Evolutionary conservation across 2,797 vertebrate genomes (phyloP).

Genomic region (Pseudomugil gertrudae): DNA sequence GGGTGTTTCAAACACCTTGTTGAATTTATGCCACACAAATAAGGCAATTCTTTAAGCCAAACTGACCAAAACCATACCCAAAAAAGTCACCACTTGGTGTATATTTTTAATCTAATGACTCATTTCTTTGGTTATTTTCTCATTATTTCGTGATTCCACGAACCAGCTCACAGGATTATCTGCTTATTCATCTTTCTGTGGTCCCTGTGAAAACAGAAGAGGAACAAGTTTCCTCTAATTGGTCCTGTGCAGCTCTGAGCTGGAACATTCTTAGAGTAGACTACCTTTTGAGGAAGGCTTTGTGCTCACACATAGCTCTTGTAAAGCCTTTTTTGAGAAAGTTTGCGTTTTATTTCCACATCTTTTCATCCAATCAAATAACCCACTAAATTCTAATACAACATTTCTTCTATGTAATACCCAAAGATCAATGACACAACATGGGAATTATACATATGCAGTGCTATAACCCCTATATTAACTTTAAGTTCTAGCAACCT

Average conservation of each 20-base stretch:
- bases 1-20: too few species aligned
- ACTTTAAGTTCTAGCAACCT: conserved; percentile 37
- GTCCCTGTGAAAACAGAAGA: neutral
- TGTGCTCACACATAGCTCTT: too few species aligned
- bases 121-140: too few species aligned
- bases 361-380: neutral
- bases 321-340: too few species aligned
- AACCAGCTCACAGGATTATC: too few species aligned
- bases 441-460: conserved; percentile 41
- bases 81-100: too few species aligned
- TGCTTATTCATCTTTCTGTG: neutral
- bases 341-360: neutral
- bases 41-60: too few species aligned
- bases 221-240: neutral
- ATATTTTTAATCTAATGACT: too few species aligned
- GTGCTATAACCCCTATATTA: conserved; percentile 52
- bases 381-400: conserved; percentile 15
- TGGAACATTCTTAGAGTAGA: neutral
- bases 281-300: too few species aligned
- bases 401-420: conserved; percentile 18
- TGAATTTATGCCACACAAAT: too few species aligned
- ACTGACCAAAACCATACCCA: too few species aligned
- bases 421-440: conserved; percentile 30
- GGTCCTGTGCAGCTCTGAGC: neutral
- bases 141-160: too few species aligned